Conservation (phyloP, 2,113 vertebrate species). For the Galemys pyrenaicus region DNA sequence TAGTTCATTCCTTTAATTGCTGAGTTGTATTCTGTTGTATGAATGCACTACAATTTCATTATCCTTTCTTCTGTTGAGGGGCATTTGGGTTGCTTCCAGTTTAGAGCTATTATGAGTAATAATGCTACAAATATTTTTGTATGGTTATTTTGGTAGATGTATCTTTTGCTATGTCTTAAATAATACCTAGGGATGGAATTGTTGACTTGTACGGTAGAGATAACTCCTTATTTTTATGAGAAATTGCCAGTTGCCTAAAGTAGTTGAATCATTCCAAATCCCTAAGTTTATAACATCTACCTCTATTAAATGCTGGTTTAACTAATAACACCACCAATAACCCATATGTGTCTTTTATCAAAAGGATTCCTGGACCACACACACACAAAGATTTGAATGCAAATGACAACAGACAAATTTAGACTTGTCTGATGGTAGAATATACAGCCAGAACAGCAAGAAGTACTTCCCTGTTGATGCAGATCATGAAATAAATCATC, state of each 20-base stretch:
- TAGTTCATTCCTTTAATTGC: not conserved
- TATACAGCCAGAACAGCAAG: slow-evolving; percentile 35
- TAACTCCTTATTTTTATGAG: slow-evolving; percentile 42
- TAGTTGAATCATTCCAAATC: not conserved
- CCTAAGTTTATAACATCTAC: not conserved
- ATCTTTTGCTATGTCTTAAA: slow-evolving; percentile 13
- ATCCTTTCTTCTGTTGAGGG: not conserved
- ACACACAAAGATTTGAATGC: not conserved
- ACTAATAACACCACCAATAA: not conserved
- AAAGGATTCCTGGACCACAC: slow-evolving; percentile 25
- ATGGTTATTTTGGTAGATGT: not conserved
- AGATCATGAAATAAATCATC: slow-evolving; percentile 66
- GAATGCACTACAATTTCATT: not conserved
- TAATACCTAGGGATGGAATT: not conserved
- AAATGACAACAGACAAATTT: slow-evolving; percentile 65
- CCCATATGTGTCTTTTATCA: slow-evolving; percentile 3
- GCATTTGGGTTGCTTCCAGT: not conserved
- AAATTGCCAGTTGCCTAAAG: slow-evolving; percentile 24
- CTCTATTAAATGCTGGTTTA: not conserved
- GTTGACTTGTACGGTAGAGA: not conserved
- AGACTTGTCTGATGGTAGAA: slow-evolving; percentile 49
- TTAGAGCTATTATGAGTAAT: not conserved
- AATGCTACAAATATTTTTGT: not conserved
- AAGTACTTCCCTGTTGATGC: slow-evolving; percentile 58
- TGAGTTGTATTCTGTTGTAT: not conserved